Evolutionary conservation across 2,888 invertebrate genomes (phyloP).

Genomic region (Acronicta alni): DNA sequence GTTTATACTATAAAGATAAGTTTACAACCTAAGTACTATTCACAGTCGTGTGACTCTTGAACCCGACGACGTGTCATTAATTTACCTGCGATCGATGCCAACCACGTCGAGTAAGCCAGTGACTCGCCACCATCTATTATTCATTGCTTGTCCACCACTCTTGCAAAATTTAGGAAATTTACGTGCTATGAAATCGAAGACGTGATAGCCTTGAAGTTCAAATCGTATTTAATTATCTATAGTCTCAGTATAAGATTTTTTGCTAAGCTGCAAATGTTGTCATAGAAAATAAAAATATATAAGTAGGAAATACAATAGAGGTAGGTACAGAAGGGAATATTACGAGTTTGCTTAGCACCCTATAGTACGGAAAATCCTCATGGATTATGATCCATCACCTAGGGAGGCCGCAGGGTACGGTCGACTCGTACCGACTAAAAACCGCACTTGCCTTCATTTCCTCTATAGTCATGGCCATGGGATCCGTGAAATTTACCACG

Average conservation of each 20-base stretch:
- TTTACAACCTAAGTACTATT: no score
- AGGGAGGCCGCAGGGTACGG: no score
- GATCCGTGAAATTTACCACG: no score
- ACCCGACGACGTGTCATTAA: slow-evolving; percentile 24
- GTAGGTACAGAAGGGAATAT: no score
- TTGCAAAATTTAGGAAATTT: slow-evolving; percentile 35
- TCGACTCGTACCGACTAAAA: no score
- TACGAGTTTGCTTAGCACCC: background rate
- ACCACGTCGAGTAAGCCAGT: background rate
- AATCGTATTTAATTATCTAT: background rate
- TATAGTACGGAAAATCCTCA: no score
- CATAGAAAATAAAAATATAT: background rate
- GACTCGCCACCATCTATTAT: slow-evolving; percentile 29
- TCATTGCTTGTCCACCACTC: slow-evolving; percentile 27
- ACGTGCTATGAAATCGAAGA: slow-evolving; percentile 31
- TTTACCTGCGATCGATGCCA: slow-evolving; percentile 4
- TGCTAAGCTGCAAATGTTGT: background rate
- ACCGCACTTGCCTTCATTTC: no score
- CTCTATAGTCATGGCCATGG: no score
- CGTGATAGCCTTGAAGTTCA: slow-evolving; percentile 31
- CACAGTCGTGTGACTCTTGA: slow-evolving; percentile 13
- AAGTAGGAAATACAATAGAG: no score
- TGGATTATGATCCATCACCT: no score
- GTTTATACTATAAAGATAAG: no score
- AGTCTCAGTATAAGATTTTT: background rate